phyloP scores from a whole-genome alignment of 2,888 invertebrate genomes.

The Craniophora ligustri region DNA sequence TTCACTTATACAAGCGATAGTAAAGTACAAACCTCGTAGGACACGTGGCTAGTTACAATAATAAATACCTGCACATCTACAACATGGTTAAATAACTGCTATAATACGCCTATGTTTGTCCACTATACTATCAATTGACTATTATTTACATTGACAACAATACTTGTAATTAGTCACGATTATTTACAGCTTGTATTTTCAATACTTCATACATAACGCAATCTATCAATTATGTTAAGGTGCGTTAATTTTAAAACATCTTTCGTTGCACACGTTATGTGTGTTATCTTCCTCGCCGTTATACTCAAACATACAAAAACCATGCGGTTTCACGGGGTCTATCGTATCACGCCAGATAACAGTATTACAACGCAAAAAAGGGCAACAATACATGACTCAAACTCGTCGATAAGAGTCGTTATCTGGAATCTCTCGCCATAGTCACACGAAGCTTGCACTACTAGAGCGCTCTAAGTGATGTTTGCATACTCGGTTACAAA shows the following conservation, averaged over 20 bases:
- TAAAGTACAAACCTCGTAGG: slow-evolving; percentile 78
- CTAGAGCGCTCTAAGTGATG: slow-evolving; percentile 10
- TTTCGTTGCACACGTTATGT: slow-evolving; percentile 1
- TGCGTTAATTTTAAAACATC: slow-evolving; percentile 20
- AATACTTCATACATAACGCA: slow-evolving; percentile 33
- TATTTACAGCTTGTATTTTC: slow-evolving; percentile 63
- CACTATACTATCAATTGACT: slow-evolving; percentile 77
- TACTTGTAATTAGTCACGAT: slow-evolving; percentile 61
- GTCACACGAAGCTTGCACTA: slow-evolving; percentile 21
- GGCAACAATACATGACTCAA: neutral
- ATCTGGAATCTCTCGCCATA: slow-evolving; percentile 6
- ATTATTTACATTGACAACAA: slow-evolving; percentile 76
- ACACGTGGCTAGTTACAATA: slow-evolving; percentile 69
- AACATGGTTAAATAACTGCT: slow-evolving; percentile 57
- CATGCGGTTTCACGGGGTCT: slow-evolving; percentile 4
- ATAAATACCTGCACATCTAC: slow-evolving; percentile 74
- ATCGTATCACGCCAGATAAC: slow-evolving; percentile 8
- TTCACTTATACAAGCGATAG: slow-evolving; percentile 83
- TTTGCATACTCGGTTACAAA: slow-evolving; percentile 1
- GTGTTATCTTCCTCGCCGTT: neutral
- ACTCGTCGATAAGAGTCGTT: slow-evolving; percentile 5
- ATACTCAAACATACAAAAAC: neutral
- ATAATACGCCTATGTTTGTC: slow-evolving; percentile 68
- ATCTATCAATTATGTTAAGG: slow-evolving; percentile 7
- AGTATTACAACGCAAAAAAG: slow-evolving; percentile 8